Percentiles rank a stretch among this genome's conserved stretches.
Conservation (phyloP, 2,797 vertebrate genomes). For the Malurus splendens region DNA sequence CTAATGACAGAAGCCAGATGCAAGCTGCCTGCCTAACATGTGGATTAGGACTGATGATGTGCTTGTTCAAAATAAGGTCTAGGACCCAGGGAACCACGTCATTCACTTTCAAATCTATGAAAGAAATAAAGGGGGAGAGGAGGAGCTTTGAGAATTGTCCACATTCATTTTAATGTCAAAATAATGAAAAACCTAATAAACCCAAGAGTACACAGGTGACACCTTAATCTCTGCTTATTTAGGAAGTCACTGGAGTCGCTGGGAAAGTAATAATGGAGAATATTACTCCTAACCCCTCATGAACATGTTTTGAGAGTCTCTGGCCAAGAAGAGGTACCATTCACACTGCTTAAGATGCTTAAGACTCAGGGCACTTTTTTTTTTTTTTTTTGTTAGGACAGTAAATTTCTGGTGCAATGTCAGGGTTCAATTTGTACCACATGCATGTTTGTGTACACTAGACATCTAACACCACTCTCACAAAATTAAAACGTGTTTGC, state of each 20-base stretch:
- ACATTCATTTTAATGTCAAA: neutral
- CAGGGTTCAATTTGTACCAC: neutral
- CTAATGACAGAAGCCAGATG: constrained; percentile 94
- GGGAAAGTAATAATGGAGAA: neutral
- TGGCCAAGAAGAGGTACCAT: neutral
- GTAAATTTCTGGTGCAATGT: neutral
- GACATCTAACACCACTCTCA: neutral
- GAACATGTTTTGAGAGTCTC: neutral
- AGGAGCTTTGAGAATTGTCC: neutral
- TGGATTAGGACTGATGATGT: constrained; percentile 89
- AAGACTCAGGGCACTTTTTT: neutral
- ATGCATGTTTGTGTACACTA: neutral
- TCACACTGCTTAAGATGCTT: accelerated
- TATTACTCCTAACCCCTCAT: neutral
- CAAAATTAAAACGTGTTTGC: neutral
- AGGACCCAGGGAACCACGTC: constrained; percentile 92
- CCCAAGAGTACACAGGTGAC: neutral
- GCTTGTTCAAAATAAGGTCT: constrained; percentile 84
- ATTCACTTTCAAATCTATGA: constrained; percentile 83
- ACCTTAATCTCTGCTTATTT: neutral
- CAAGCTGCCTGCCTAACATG: constrained; percentile 93
- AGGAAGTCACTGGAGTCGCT: neutral
- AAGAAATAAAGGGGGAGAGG: neutral
- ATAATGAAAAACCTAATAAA: neutral
- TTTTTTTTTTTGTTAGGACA: neutral